Conservation (phyloP, 2,113 vertebrate species). For the Bolborhynchus lineola region DNA sequence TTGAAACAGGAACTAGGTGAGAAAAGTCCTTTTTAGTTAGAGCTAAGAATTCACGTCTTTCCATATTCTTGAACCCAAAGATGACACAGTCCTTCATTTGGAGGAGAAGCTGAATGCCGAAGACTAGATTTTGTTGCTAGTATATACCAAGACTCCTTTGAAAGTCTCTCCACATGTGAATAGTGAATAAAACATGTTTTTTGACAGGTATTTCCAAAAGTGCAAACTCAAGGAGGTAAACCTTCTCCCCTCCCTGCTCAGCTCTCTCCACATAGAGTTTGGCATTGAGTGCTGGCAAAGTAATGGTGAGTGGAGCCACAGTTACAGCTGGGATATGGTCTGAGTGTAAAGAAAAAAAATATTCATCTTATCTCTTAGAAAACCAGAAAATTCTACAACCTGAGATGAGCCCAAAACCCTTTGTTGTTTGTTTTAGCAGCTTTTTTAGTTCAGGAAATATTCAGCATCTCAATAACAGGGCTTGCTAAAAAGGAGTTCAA, state of each 20-base stretch:
- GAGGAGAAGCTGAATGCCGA: constrained; percentile 7
- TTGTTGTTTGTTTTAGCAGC: not conserved
- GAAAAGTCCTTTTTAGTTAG: not conserved
- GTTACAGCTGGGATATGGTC: not conserved
- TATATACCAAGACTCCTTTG: not conserved
- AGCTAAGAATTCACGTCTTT: not conserved
- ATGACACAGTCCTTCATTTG: constrained; percentile 21
- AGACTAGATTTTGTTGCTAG: constrained; percentile 39
- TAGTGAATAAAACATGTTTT: constrained; percentile 4
- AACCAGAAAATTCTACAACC: not conserved
- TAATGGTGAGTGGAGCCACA: not conserved
- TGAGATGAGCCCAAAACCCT: not conserved
- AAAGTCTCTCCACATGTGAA: not conserved
- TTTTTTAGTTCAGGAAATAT: not conserved
- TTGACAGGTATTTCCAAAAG: not conserved
- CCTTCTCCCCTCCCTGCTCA: not conserved
- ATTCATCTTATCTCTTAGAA: not conserved
- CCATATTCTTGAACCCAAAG: constrained; percentile 12
- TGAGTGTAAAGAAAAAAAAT: not conserved
- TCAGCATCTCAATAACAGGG: not conserved
- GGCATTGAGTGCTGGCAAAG: not conserved
- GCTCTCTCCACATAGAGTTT: not conserved
- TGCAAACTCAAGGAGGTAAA: not conserved
- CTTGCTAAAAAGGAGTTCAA: not conserved
- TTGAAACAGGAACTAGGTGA: not conserved